Base-by-base conservation (phyloP, 2,797 vertebrate species). In the Darevskia mixta region DNA sequence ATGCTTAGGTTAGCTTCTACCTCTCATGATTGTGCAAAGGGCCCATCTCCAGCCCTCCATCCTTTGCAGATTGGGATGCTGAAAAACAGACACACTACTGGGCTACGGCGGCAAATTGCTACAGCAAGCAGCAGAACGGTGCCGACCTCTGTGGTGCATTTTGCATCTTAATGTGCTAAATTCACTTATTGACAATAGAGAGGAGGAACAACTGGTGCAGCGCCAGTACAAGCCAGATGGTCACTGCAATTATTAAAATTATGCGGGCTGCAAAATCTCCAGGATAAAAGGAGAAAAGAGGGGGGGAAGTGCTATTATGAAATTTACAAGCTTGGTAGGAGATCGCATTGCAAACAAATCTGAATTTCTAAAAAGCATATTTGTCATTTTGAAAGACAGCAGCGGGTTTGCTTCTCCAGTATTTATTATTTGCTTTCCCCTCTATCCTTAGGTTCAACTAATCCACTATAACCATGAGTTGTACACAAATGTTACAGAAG, bases 391-490 rank as follows among this genome's bases (percentile, higher is more conserved):
- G 32, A 58, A 71, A 90, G 84, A 85, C 23, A 43, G 23, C 0
- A 10, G 5, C 0, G 0, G 72, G 58, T 86, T 9, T 38, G 79
- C 83, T 86, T 89, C 88, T 69, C 82, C 69, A 5, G 43, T 90
- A 45, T 72, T 90, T 92, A 80, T 86, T 82, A 49, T 83, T 79
- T 29, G 58, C 88, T 88, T 94, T 93, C 79, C 64, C 83, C 90
- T 80, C 90, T 83, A 29, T 91, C 90, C 91, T 86, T 94, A 99
- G 99, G 98, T 99, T 92, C 98, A 99, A 35, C 97, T 99, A 95
- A 99, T 99, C 96, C 99, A 99, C 97, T 99, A 99, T 96, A 99
- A 99, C 96, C 98, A 99, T 0, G 99, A 99, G 95, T 96, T 99
- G 91, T 99, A 99, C 90, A 98, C 98, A 93, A 99, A 99, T 88